Conservation (phyloP, 2,797 vertebrate species). For the Ataeniobius toweri region DNA sequence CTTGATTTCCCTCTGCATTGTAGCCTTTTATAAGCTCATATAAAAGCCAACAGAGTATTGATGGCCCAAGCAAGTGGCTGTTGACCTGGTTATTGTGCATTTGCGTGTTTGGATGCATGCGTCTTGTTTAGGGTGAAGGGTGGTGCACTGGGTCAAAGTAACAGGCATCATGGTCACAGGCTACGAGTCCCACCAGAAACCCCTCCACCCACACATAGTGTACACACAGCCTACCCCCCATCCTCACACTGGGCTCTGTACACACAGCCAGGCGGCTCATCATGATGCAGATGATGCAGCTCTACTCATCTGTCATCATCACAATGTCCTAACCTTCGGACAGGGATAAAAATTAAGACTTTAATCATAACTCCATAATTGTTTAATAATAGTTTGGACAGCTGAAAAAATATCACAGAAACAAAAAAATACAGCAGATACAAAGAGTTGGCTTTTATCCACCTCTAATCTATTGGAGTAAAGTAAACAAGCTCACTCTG, state of each 20-base stretch:
- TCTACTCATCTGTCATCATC: conserved; percentile 29
- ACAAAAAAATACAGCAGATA: not conserved
- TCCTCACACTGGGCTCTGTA: conserved; percentile 54
- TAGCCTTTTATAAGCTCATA: conserved; percentile 45
- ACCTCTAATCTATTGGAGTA: too few relatives aligned
- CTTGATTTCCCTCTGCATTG: conserved; percentile 32
- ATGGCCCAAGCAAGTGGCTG: conserved; percentile 54
- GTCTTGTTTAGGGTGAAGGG: conserved; percentile 58
- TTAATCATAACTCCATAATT: not conserved
- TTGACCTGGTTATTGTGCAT: conserved; percentile 60
- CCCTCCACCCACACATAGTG: conserved; percentile 47
- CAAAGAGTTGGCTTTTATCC: too few relatives aligned
- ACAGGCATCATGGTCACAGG: conserved; percentile 73
- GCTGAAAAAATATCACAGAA: not conserved
- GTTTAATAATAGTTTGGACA: not conserved
- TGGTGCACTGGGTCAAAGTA: conserved; percentile 62
- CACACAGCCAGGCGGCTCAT: conserved; percentile 67
- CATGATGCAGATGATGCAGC: conserved; percentile 34
- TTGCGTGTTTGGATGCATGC: conserved; percentile 52
- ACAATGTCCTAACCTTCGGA: not conserved
- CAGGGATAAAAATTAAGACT: not conserved
- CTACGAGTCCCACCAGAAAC: conserved; percentile 67
- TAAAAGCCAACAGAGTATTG: conserved; percentile 59
- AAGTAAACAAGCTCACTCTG: too few relatives aligned
- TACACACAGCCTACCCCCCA: conserved; percentile 68